Evolutionary conservation across 2,888 invertebrate genomes (phyloP).

Genomic region (Eupithecia vulgata): DNA sequence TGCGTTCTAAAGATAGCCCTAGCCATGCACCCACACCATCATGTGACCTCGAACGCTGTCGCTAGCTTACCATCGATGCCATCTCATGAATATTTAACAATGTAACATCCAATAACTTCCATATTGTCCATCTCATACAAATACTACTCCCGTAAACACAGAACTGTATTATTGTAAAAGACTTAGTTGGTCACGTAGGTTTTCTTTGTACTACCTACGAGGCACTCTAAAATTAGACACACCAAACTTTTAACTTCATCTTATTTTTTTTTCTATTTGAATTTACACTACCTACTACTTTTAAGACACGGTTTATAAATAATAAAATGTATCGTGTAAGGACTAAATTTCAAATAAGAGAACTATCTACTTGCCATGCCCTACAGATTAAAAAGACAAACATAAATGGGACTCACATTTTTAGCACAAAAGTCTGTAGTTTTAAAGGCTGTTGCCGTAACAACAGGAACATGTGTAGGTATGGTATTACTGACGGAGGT

Average conservation of each 20-base stretch:
- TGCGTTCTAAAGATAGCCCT: constrained; percentile 39
- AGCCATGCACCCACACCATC: neutral
- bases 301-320: too few relatives aligned
- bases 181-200: neutral
- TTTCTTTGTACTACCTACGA: neutral
- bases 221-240: neutral
- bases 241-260: neutral
- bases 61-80: constrained; percentile 21
- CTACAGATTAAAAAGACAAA: too few relatives aligned
- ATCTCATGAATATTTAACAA: constrained; percentile 26
- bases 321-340: too few relatives aligned
- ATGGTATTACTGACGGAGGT: neutral
- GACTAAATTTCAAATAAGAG: neutral
- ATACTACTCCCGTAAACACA: neutral
- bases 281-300: neutral
- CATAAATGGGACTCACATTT: too few relatives aligned
- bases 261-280: neutral
- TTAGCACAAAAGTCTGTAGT: neutral
- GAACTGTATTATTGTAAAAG: neutral
- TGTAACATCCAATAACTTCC: neutral
- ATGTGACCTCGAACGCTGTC: constrained; percentile 38
- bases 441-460: neutral
- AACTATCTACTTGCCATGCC: too few relatives aligned
- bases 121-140: neutral
- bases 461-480: neutral